A percentile compares a stretch with the other conserved stretches of the same genome.
Evolutionary conservation across 2,113 vertebrate species (phyloP).

Genomic region (Electrona antarctica): DNA sequence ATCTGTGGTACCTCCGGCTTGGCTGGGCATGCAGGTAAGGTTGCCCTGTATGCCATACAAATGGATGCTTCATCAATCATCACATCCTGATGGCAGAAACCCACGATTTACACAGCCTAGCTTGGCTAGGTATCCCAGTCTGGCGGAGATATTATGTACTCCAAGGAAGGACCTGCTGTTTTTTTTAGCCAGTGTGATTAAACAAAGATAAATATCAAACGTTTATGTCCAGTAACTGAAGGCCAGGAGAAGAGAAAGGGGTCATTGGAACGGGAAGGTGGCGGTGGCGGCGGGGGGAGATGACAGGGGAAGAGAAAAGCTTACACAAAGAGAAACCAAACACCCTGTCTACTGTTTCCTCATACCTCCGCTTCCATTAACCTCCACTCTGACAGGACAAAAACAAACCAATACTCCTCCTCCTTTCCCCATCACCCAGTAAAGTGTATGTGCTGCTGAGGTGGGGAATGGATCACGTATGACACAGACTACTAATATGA

Average conservation of each 20-base stretch:
- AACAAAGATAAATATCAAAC: slow-evolving; percentile 14
- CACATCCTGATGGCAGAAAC: too few relatives aligned
- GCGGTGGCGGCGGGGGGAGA: slow-evolving; percentile 10
- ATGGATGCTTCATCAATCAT: too few relatives aligned
- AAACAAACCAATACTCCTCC: slow-evolving; percentile 53
- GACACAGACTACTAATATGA: slow-evolving; percentile 69
- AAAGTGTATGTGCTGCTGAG: slow-evolving; percentile 42
- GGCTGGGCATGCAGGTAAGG: too few relatives aligned
- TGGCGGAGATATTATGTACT: too few relatives aligned
- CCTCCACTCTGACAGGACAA: slow-evolving; percentile 58
- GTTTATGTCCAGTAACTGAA: slow-evolving; percentile 20
- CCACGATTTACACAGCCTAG: too few relatives aligned
- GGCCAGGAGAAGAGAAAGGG: slow-evolving; percentile 20
- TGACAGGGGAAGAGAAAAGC: slow-evolving; percentile 40
- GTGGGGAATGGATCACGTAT: slow-evolving; percentile 59
- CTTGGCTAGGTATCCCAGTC: too few relatives aligned
- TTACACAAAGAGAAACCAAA: slow-evolving; percentile 57
- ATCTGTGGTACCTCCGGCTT: too few relatives aligned
- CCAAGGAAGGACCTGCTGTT: background rate
- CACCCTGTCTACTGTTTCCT: slow-evolving; percentile 63
- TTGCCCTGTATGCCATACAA: too few relatives aligned
- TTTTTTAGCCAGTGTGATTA: slow-evolving; percentile 14
- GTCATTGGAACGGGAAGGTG: slow-evolving; percentile 1
- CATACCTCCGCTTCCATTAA: slow-evolving; percentile 66
- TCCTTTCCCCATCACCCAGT: slow-evolving; percentile 33